These are phyloP conservation scores for Cartodere bifasciata DNA, from an alignment of 2,888 invertebrate species.

Conservation along the genomic window DNA sequence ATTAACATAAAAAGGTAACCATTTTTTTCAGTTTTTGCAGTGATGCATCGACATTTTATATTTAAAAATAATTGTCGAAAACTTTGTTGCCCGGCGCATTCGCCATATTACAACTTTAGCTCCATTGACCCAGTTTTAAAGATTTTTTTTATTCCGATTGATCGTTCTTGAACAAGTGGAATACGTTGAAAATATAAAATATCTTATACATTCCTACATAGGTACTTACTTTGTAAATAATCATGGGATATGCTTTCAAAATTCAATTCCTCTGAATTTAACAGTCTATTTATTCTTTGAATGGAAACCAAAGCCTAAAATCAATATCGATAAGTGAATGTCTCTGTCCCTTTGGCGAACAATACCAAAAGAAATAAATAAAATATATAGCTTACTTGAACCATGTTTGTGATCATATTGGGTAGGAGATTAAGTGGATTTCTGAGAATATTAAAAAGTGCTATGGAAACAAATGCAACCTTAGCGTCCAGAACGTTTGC, in stretches of 20 bases:
- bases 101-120: no score
- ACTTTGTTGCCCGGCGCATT: no score
- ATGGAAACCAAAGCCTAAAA: conserved; percentile 39
- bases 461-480: conserved; percentile 44
- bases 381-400: conserved; percentile 15
- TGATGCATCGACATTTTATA: no score
- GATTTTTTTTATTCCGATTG: no score
- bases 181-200: no score
- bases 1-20: no score
- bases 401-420: conserved; percentile 26
- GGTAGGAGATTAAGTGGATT: conserved; percentile 42
- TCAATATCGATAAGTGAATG: not conserved
- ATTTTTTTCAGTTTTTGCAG: no score
- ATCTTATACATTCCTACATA: no score
- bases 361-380: not conserved
- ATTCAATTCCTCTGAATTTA: conserved; percentile 1
- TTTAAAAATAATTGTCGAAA: no score
- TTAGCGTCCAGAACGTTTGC: conserved; percentile 35
- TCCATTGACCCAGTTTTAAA: no score
- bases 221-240: not conserved
- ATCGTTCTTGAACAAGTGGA: no score
- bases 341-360: not conserved
- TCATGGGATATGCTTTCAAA: not conserved
- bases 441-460: conserved; percentile 44
- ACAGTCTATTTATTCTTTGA: conserved; percentile 31